Percentiles rank a stretch among this genome's conserved stretches.
phyloP scores from a whole-genome alignment of 2,888 invertebrate species.

The Adelphocoris suturalis region DNA sequence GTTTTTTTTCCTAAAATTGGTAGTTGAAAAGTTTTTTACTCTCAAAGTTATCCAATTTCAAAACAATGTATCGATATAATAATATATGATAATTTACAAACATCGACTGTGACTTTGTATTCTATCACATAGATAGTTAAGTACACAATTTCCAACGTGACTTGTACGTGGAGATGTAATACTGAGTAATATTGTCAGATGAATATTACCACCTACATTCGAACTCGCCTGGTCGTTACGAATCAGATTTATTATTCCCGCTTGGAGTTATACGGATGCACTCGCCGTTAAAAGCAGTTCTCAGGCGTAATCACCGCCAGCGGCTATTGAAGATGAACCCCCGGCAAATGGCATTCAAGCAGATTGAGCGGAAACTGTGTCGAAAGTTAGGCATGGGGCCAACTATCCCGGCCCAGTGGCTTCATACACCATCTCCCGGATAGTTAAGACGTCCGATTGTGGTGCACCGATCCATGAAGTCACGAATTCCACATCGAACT shows the following conservation, averaged over 20 bases:
- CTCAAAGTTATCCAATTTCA: too few relatives aligned
- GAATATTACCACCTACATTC: too few relatives aligned
- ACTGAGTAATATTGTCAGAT: too few relatives aligned
- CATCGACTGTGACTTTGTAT: too few relatives aligned
- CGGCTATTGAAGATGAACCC: neutral
- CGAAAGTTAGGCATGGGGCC: constrained; percentile 21
- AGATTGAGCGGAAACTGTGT: constrained; percentile 6
- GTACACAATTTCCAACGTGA: too few relatives aligned
- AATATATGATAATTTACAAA: too few relatives aligned
- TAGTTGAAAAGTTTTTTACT: too few relatives aligned
- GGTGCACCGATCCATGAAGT: neutral
- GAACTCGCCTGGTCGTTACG: neutral
- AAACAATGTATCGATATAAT: too few relatives aligned
- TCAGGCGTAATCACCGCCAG: neutral
- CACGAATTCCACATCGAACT: neutral
- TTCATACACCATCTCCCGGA: neutral
- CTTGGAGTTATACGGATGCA: neutral
- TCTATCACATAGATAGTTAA: too few relatives aligned
- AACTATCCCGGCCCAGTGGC: neutral
- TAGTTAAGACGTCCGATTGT: neutral
- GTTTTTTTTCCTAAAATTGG: too few relatives aligned
- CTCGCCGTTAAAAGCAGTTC: neutral
- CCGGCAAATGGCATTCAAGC: constrained; percentile 7
- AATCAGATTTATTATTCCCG: neutral
- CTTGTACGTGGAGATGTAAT: too few relatives aligned